Base-by-base conservation (phyloP, 2,797 vertebrate genomes). In the Distichodus sexfasciatus region DNA sequence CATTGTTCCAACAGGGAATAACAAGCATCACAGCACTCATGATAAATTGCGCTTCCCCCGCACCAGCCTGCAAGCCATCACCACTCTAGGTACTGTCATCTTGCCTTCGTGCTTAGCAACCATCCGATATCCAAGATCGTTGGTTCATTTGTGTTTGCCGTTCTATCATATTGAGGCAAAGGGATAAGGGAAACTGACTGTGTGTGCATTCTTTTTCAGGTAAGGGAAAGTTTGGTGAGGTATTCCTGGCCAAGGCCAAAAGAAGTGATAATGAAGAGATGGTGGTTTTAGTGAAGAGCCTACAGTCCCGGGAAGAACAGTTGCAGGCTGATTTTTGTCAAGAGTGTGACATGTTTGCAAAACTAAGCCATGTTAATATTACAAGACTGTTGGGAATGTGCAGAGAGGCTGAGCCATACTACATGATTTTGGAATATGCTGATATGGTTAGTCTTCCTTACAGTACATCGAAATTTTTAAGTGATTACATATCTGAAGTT, bases 351-450 rank as follows among this genome's bases (percentile, higher is more conserved):
- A 94, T 95, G 94, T 94, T 95, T 9, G 86, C 90, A 72, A 94
- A 94, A 82, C 85, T 94, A 72, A 88, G 83, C 77, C 93, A 94
- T 0, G 35, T 80, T 78, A 93, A 94, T 0, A 85, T 95, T 44
- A 90, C 90, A 72, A 90, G 88, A 41, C 83, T 95, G 11, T 73
- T 94, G 78, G 93, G 92, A 26, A 83, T 94, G 71, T 94, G 93
- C 83, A 87, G 91, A 0, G 93, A 94, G 75, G 75, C 83, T 0
- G 93, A 94, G 74, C 94, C 94, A 0, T 91, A 92, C 70, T 93
- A 94, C 83, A 93, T 94, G 91, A 86, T 95, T 61, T 85, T 94
- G 84, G 94, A 95, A 74, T 94, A 95, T 0, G 90, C 92, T 14
- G 93, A 94, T 75, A 87, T 94, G 93, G 94, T 94, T 87, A 77